These are phyloP conservation scores for Novumbra hubbsi DNA, from an alignment of 2,797 vertebrate species.

Conservation along the genomic window DNA sequence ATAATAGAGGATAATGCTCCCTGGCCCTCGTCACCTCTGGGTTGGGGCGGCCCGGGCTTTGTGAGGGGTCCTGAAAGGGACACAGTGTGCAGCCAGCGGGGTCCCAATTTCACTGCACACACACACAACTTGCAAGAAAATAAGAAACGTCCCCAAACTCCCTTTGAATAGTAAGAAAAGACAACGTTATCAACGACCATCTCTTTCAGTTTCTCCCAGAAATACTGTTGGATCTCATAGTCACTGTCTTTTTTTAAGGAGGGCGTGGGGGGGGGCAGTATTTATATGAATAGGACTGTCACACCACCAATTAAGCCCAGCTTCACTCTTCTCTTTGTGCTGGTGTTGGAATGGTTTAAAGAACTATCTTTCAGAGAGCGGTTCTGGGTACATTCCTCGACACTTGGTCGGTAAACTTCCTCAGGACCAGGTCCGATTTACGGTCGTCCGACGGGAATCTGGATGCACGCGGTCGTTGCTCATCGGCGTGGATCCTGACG, in stretches of 20 bases:
- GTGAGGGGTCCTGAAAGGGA: constrained; percentile 70
- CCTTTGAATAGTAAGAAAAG: constrained; percentile 70
- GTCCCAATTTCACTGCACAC: constrained; percentile 42
- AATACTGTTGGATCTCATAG: neutral
- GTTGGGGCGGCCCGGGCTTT: constrained; percentile 69
- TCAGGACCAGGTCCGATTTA: neutral
- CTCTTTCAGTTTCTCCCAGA: neutral
- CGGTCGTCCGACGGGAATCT: neutral
- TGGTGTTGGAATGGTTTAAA: constrained; percentile 6
- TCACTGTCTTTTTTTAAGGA: neutral
- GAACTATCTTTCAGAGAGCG: neutral
- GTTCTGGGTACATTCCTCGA: constrained; percentile 10
- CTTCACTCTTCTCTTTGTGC: neutral
- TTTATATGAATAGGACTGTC: neutral
- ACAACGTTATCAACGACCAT: constrained; percentile 22
- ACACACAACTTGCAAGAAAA: constrained; percentile 14
- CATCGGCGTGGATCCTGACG: neutral
- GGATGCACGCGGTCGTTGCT: neutral
- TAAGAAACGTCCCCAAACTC: constrained; percentile 61
- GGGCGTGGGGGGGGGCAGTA: neutral
- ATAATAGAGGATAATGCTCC: constrained; percentile 64
- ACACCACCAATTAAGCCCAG: neutral
- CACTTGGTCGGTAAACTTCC: neutral
- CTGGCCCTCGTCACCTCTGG: constrained; percentile 66
- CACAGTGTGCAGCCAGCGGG: constrained; percentile 67